Evolutionary conservation across 2,797 vertebrate species (phyloP).

Genomic region (Novumbra hubbsi): DNA sequence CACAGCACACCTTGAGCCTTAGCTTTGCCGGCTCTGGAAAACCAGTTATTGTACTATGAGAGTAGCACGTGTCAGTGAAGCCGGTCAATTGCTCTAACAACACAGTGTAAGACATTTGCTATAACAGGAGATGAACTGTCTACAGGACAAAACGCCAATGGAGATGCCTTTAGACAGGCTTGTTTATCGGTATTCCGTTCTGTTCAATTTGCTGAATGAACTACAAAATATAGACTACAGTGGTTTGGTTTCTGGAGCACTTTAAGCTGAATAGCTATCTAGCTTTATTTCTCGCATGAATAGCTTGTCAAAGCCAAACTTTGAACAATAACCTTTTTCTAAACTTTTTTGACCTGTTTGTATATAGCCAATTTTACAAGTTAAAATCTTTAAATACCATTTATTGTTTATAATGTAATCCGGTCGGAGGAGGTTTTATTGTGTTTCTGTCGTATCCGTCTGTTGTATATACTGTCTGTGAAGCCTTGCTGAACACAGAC

Average conservation of each 20-base stretch:
- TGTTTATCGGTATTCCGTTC: conserved; percentile 39
- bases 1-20: conserved; percentile 23
- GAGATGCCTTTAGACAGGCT: neutral
- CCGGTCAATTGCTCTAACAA: conserved; percentile 5
- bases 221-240: conserved; percentile 24
- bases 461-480: conserved; percentile 39
- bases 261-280: conserved; percentile 28
- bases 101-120: neutral
- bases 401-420: neutral
- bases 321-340: conserved; percentile 13
- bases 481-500: conserved; percentile 49
- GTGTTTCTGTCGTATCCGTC: neutral
- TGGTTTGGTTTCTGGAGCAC: conserved; percentile 49
- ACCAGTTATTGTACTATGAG: conserved; percentile 1
- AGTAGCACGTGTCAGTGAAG: neutral
- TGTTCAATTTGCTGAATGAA: conserved; percentile 43
- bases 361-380: neutral
- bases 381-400: neutral
- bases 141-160: neutral
- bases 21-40: conserved; percentile 26
- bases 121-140: neutral
- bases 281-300: conserved; percentile 56
- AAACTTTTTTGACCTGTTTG: conserved; percentile 5
- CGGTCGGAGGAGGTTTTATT: neutral
- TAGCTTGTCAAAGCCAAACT: neutral